These are phyloP conservation scores for Ochlodes sylvanus DNA, from an alignment of 2,888 invertebrate species.

Conservation along the genomic window DNA sequence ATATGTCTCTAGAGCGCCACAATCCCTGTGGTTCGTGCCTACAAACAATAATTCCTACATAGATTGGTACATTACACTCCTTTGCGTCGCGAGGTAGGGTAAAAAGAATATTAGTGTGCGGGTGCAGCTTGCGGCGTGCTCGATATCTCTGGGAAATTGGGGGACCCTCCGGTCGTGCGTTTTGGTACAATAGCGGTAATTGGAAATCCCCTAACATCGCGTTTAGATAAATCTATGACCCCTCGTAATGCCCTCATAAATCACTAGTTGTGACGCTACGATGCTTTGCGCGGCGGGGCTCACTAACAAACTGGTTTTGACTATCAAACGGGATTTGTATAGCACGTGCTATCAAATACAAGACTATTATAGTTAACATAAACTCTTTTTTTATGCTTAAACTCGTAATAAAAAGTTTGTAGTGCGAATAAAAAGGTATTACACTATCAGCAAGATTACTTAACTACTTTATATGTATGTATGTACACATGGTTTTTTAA, in stretches of 20 bases:
- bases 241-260: slow-evolving; percentile 70
- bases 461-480: too few relatives aligned
- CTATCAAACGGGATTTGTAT: slow-evolving; percentile 22
- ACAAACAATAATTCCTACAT: too few relatives aligned
- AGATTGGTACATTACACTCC: too few relatives aligned
- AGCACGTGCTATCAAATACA: slow-evolving; percentile 27
- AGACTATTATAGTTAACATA: background rate
- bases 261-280: slow-evolving; percentile 51
- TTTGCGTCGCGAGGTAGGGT: background rate
- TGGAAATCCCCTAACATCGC: slow-evolving; percentile 55
- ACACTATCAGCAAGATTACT: too few relatives aligned
- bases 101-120: background rate
- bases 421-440: too few relatives aligned
- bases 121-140: slow-evolving; percentile 23
- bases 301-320: slow-evolving; percentile 18
- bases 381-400: too few relatives aligned
- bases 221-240: slow-evolving; percentile 57
- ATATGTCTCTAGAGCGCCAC: too few relatives aligned
- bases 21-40: too few relatives aligned
- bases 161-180: slow-evolving; percentile 45
- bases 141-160: slow-evolving; percentile 47
- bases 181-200: slow-evolving; percentile 60
- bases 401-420: too few relatives aligned
- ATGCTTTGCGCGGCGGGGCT: slow-evolving; percentile 33
- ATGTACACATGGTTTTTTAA: too few relatives aligned